A percentile compares a stretch with the other conserved stretches of the same genome.
These are phyloP conservation scores for Onychomys torridus DNA, from an alignment of 2,797 vertebrate species.

Conservation along the genomic window DNA sequence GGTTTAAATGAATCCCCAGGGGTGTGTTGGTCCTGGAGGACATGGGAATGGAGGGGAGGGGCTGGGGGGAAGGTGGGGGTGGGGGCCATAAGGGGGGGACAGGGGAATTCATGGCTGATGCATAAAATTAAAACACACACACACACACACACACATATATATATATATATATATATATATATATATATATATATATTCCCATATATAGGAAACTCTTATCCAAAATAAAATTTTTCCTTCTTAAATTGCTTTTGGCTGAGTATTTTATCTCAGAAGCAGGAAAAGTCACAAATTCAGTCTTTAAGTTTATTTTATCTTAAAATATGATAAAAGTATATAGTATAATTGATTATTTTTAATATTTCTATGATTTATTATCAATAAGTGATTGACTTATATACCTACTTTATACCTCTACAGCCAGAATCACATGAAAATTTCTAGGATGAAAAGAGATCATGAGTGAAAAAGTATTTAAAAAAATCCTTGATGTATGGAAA, in stretches of 20 bases:
- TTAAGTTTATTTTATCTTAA: neutral
- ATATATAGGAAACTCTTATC: neutral
- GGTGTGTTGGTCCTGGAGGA: no score
- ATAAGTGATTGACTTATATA: neutral
- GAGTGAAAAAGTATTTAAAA: neutral
- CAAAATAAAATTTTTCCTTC: neutral
- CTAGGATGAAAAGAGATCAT: neutral
- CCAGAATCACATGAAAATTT: neutral
- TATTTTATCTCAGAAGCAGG: neutral
- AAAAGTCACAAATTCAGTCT: neutral
- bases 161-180: no score
- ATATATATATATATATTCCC: no score
- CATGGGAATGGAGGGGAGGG: no score
- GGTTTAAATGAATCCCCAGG: no score
- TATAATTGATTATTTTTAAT: neutral
- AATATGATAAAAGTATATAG: neutral
- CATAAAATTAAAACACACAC: no score
- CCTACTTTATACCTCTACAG: neutral
- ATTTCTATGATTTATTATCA: neutral
- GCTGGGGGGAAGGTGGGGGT: no score
- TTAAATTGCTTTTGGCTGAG: neutral
- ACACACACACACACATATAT: no score
- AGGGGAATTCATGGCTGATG: no score
- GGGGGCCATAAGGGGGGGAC: no score
- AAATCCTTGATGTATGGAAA: no score